Percentiles rank a stretch among this genome's conserved stretches.
These are phyloP conservation scores for Noctua janthina DNA, from an alignment of 2,888 invertebrate species.

Conservation along the genomic window DNA sequence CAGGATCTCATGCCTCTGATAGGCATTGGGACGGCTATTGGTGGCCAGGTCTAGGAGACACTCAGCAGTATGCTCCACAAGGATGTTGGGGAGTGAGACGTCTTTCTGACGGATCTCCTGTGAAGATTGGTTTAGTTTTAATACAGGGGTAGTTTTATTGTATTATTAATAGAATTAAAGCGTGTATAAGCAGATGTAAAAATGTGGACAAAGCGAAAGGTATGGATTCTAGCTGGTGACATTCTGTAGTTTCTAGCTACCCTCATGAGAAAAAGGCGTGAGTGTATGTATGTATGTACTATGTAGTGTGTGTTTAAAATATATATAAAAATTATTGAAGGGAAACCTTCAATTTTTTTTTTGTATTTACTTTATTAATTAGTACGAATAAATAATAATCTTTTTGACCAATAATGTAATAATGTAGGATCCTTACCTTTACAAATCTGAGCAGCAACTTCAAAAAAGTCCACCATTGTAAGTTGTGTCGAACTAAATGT, in stretches of 20 bases:
- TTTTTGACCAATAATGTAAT: not conserved
- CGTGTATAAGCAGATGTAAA: not conserved
- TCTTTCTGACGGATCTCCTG: constrained; percentile 78
- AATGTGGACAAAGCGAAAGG: not conserved
- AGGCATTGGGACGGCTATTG: constrained; percentile 65
- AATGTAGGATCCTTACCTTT: constrained; percentile 64
- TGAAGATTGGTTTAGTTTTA: not conserved
- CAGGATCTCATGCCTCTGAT: constrained; percentile 76
- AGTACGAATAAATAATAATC: too few relatives aligned
- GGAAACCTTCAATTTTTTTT: not conserved
- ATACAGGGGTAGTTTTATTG: not conserved
- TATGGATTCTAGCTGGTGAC: not conserved
- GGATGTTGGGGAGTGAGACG: constrained; percentile 69
- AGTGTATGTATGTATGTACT: not conserved
- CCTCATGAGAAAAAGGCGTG: not conserved
- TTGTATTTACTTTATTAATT: not conserved
- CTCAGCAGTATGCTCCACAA: constrained; percentile 77
- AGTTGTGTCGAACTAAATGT: constrained; percentile 75
- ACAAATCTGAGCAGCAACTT: constrained; percentile 76
- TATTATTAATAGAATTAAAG: not conserved
- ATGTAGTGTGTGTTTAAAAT: not conserved
- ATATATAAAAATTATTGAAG: not conserved
- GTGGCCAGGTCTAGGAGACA: constrained; percentile 78
- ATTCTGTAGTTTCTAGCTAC: not conserved
- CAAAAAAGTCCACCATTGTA: constrained; percentile 82